Conservation (phyloP, 2,888 invertebrate genomes). For the Tetranychus truncatus region DNA sequence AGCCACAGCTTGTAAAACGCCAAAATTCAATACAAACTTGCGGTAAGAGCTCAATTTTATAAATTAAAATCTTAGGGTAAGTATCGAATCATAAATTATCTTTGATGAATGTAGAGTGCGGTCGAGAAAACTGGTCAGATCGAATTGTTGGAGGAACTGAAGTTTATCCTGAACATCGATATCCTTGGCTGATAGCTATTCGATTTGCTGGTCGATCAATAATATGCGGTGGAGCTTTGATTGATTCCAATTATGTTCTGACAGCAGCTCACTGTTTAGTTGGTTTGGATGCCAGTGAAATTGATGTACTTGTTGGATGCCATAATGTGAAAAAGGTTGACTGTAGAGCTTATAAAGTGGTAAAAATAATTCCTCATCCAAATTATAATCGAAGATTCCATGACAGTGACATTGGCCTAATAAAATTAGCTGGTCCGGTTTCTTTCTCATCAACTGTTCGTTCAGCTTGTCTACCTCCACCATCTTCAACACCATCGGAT, state of each 20-base stretch:
- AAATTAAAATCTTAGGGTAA: no score
- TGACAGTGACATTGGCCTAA: slow-evolving; percentile 19
- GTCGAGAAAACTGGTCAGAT: not conserved
- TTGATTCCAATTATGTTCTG: slow-evolving; percentile 11
- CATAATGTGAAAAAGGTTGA: slow-evolving; percentile 13
- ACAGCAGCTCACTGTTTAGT: slow-evolving; percentile 19
- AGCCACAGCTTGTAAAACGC: no score
- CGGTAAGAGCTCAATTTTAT: not conserved
- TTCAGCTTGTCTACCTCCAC: slow-evolving; percentile 17
- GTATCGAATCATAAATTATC: not conserved
- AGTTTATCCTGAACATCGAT: slow-evolving; percentile 11
- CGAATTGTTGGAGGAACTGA: slow-evolving; percentile 16
- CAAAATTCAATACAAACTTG: not conserved
- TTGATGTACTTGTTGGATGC: slow-evolving; percentile 15
- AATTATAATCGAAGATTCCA: slow-evolving; percentile 2
- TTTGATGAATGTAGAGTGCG: not conserved
- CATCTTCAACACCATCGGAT: not conserved
- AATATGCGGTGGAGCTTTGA: slow-evolving; percentile 16
- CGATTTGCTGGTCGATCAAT: not conserved
- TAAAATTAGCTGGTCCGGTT: slow-evolving; percentile 10
- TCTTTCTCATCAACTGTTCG: not conserved
- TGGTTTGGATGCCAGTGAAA: not conserved
- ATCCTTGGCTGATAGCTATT: slow-evolving; percentile 16
- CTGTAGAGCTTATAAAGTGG: slow-evolving; percentile 4
- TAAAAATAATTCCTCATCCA: slow-evolving; percentile 10